Base-by-base conservation (phyloP, 2,113 vertebrate genomes). In the Hemichromis elongatus region DNA sequence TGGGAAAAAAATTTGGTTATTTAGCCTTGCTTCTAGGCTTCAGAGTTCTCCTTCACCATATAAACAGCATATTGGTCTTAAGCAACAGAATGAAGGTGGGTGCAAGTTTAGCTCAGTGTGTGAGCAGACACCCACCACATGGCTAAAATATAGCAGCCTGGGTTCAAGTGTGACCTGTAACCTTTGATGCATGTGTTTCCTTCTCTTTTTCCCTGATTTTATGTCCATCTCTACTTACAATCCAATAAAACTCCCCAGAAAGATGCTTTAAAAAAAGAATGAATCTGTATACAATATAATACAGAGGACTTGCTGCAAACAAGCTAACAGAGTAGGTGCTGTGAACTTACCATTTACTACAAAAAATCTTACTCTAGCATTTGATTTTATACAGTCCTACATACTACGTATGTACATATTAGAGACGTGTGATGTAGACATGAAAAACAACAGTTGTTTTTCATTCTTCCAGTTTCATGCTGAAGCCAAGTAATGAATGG, bases 401-500 rank as follows among this genome's bases (percentile, higher is more conserved):
- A 42, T 21, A 24, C 3, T 3, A 13, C 0, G 0, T 42, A 42
- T 68, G 59, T 63, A 37, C 18, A 63, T 63, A 37, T 63, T n/a
- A 37, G 18, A 63, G 35, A 63, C 35, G 59, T 37, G 18, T 61
- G 18, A 35, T 35, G 1, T n/a, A n/a, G n/a, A 61, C 18, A 66
- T 40, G n/a, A 40, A 40, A 37, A 66, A 37, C 33, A 37, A 21
- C 61, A 37, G 19, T n/a, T 37, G 18, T 3, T 63, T 63, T 37
- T 63, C 18, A 63, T 63, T 63, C 59, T 37, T 63, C 33, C 59
- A 37, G 59, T 63, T 63, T 63, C 33, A 63, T 37, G 59, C 33
- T 13, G 12, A 66, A 11, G 19, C 8, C 11, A 19, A 21, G 61
- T 40, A 40, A 66, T 40, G 0, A 21, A 66, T 66, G 6, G 11